Conservation (phyloP, 37 sponge, comb jelly and placozoan genomes). For the Lycopodina hypogea region DNA sequence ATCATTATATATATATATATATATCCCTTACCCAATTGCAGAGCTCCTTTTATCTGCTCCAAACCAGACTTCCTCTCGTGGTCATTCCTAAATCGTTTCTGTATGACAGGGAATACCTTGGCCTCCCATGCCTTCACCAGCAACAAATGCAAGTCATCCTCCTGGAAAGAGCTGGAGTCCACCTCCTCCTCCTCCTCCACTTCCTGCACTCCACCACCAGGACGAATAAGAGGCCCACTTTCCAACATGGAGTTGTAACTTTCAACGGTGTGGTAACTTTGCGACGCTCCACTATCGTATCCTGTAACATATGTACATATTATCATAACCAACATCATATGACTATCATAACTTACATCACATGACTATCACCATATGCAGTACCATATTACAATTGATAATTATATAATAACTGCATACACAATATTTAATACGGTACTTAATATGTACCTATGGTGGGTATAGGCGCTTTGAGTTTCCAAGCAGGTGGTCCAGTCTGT, state of each 20-base stretch:
- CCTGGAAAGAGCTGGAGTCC: slow-evolving; percentile 20
- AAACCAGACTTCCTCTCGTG: slow-evolving; percentile 87
- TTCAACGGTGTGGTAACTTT: slow-evolving; percentile 39
- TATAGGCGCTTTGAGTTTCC: slow-evolving; percentile 53
- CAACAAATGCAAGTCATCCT: slow-evolving; percentile 84
- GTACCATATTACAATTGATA: neutral
- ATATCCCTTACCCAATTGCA: slow-evolving; percentile 66
- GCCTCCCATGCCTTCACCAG: slow-evolving; percentile 97
- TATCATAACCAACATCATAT: neutral
- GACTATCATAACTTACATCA: neutral
- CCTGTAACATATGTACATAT: slow-evolving; percentile 23
- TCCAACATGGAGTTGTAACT: slow-evolving; percentile 81
- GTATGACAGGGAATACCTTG: slow-evolving; percentile 93
- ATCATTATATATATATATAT: neutral
- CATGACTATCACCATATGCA: neutral
- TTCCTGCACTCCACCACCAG: slow-evolving; percentile 65
- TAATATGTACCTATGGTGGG: slow-evolving; percentile 46
- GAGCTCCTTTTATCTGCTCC: slow-evolving; percentile 96
- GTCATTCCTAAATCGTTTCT: slow-evolving; percentile 91
- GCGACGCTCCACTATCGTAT: slow-evolving; percentile 62
- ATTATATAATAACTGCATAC: neutral
- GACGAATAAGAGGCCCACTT: slow-evolving; percentile 61
- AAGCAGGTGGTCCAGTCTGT: slow-evolving; percentile 37
- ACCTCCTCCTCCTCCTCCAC: slow-evolving; percentile 59
- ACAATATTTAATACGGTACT: neutral